Conservation (phyloP, 2,113 vertebrate genomes). For the Butorides virescens region DNA sequence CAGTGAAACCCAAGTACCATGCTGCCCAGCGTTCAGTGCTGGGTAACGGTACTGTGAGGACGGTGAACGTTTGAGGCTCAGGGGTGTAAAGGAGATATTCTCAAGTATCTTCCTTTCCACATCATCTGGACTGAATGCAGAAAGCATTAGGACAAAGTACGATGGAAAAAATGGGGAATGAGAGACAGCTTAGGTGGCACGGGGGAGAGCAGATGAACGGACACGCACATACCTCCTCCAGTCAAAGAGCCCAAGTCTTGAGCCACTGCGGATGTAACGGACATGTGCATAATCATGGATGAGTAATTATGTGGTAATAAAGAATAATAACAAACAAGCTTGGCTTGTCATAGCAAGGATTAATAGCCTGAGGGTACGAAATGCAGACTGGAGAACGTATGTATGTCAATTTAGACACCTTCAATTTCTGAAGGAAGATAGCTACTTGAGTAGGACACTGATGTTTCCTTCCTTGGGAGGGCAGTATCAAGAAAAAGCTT, state of each 20-base stretch:
- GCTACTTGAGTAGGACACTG: not conserved
- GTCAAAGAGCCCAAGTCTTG: not conserved
- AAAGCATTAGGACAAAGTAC: not conserved
- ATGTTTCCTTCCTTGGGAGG: not conserved
- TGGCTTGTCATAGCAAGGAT: not conserved
- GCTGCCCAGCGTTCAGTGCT: not conserved
- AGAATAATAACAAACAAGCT: not conserved
- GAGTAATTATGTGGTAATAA: not conserved
- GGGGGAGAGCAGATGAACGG: not conserved
- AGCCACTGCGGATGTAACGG: accelerated
- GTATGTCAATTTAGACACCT: not conserved
- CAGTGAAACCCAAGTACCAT: not conserved
- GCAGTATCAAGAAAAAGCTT: not conserved
- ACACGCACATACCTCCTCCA: not conserved
- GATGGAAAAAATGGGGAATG: not conserved
- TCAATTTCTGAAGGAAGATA: not conserved
- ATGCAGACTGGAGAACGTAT: not conserved
- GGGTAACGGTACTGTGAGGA: not conserved
- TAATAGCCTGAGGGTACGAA: not conserved
- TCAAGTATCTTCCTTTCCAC: not conserved
- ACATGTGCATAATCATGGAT: accelerated
- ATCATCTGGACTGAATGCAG: not conserved
- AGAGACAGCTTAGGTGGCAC: not conserved
- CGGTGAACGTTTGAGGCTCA: not conserved
- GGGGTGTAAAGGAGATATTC: not conserved